phyloP scores from a whole-genome alignment of 1,140 invertebrate species.

The Apolygus lucorum region DNA sequence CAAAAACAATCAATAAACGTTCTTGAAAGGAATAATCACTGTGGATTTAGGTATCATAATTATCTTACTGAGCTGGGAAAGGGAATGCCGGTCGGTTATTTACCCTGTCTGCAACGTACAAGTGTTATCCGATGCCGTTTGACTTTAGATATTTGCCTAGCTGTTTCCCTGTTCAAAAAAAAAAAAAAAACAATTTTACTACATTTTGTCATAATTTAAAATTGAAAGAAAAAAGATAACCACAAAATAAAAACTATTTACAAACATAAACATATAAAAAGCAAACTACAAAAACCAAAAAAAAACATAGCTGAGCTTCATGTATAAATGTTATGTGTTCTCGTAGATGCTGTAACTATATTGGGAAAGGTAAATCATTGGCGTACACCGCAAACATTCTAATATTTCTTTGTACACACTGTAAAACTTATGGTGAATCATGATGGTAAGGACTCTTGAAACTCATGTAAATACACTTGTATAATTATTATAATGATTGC shows the following conservation, averaged over 20 bases:
- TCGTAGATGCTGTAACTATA: conserved; percentile 29
- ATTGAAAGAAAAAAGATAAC: no score
- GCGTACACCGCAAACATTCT: neutral
- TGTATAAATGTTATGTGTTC: conserved; percentile 29
- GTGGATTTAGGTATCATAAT: no score
- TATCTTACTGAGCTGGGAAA: conserved; percentile 1
- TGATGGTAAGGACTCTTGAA: neutral
- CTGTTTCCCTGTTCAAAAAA: conserved; percentile 3
- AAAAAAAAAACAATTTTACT: no score
- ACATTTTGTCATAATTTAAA: no score
- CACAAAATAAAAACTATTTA: no score
- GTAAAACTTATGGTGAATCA: neutral
- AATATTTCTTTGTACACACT: neutral
- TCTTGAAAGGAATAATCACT: no score
- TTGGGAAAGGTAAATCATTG: conserved; percentile 29
- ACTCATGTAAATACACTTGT: conserved; percentile 24
- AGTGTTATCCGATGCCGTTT: conserved; percentile 25
- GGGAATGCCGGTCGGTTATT: neutral
- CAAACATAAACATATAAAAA: neutral
- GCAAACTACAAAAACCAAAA: conserved; percentile 5
- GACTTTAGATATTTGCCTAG: conserved; percentile 21
- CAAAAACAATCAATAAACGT: no score
- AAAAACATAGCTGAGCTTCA: conserved; percentile 23
- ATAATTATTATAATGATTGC: neutral
- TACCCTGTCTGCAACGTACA: conserved; percentile 14